A percentile compares a stretch with the other conserved stretches of the same genome.
Conservation (phyloP, 64 coral and sea anemone genomes). For the Platygyra sinensis region DNA sequence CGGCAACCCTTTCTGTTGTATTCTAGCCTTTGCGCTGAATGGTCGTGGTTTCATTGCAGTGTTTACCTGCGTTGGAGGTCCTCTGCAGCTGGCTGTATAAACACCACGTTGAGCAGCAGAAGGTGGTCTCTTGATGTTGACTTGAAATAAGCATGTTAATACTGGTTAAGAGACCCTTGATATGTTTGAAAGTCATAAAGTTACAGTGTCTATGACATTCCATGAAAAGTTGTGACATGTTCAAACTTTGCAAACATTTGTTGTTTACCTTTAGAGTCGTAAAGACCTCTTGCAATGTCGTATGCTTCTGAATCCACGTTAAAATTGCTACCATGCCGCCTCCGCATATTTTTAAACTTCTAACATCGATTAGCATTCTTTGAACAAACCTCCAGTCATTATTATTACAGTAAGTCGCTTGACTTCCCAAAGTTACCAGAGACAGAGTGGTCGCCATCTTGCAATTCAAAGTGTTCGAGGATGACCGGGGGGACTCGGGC, state of each 20-base stretch:
- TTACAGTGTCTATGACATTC: too few species aligned
- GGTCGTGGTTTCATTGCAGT: conserved; percentile 6
- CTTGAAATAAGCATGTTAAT: not conserved
- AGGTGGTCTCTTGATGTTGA: conserved; percentile 39
- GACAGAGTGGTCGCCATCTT: too few species aligned
- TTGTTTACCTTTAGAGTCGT: conserved; percentile 45
- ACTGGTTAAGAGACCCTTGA: too few species aligned
- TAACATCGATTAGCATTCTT: too few species aligned
- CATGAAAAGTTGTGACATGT: too few species aligned
- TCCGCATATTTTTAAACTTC: not conserved
- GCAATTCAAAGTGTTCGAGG: too few species aligned
- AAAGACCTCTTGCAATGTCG: conserved; percentile 52
- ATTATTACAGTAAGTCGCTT: too few species aligned
- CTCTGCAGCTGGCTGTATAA: conserved; percentile 31
- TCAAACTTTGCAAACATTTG: too few species aligned
- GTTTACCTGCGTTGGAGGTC: not conserved
- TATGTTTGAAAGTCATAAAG: too few species aligned
- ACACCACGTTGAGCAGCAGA: conserved; percentile 38
- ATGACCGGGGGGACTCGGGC: too few species aligned
- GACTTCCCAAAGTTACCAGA: too few species aligned
- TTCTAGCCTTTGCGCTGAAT: conserved; percentile 41
- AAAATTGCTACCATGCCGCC: not conserved
- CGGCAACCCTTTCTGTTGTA: conserved; percentile 12
- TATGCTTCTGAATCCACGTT: conserved; percentile 10
- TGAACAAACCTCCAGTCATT: too few species aligned